Percentiles rank a stretch among this genome's conserved stretches.
phyloP scores from a whole-genome alignment of 2,797 vertebrate species.

The Trichosurus vulpecula region DNA sequence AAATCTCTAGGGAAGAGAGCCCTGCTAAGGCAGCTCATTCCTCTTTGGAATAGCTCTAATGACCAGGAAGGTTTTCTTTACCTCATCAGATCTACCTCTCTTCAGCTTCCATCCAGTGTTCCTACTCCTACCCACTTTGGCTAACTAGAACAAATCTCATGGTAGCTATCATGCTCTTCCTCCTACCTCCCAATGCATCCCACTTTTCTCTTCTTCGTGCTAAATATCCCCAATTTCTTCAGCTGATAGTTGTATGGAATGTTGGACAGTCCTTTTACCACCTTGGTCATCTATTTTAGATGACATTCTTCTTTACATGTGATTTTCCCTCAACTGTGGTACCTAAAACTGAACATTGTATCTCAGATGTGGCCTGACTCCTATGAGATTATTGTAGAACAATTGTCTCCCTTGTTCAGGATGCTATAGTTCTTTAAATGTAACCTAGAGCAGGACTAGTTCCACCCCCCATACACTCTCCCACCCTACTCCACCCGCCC shows the following conservation, averaged over 20 bases:
- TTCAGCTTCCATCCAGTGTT: background rate
- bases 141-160: background rate
- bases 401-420: background rate
- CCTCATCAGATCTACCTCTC: background rate
- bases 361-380: background rate
- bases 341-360: background rate
- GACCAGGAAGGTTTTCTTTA: background rate
- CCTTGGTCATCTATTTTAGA: background rate
- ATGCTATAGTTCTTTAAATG: background rate
- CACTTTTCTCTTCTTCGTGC: background rate
- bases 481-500: no score
- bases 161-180: background rate
- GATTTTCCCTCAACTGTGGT: background rate
- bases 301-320: background rate
- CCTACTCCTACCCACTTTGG: background rate
- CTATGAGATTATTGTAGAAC: background rate
- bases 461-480: fast-evolving
- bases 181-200: background rate
- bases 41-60: background rate
- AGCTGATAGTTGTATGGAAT: background rate
- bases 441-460: background rate
- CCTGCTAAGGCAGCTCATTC: background rate
- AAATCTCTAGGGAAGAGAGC: background rate
- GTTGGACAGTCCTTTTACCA: background rate
- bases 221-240: background rate